phyloP scores from a whole-genome alignment of 2,113 vertebrate genomes.

The Dromaius novaehollandiae region DNA sequence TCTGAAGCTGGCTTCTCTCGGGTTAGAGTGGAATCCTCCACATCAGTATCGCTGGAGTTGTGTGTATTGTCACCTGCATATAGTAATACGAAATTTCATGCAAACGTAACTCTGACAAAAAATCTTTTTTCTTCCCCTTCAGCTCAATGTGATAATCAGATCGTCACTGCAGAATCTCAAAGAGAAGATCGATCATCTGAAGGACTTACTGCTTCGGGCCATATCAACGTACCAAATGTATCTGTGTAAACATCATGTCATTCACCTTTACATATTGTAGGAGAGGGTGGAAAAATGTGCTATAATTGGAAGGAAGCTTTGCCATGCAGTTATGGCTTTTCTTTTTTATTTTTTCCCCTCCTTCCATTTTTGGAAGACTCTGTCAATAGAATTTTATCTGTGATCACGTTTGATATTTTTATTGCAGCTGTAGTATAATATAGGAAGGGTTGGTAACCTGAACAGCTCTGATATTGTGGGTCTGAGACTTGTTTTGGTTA shows the following conservation, averaged over 20 bases:
- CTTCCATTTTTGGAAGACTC: not conserved
- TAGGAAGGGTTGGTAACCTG: not conserved
- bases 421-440: not conserved
- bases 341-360: not conserved
- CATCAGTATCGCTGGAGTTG: not conserved
- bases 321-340: fast-evolving
- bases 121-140: constrained; percentile 27
- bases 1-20: not conserved
- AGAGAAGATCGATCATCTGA: constrained; percentile 88
- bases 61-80: fast-evolving
- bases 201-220: constrained; percentile 85
- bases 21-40: not conserved
- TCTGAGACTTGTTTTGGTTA: not conserved
- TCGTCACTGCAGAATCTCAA: constrained; percentile 88
- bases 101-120: fast-evolving
- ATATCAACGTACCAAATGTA: constrained; percentile 90
- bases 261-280: not conserved
- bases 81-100: fast-evolving
- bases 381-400: not conserved
- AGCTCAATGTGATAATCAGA: constrained; percentile 91
- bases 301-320: not conserved
- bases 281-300: not conserved
- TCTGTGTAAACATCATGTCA: constrained; percentile 67
- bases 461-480: fast-evolving
- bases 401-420: not conserved